Conservation (phyloP, 2,113 vertebrate genomes). For the Sinocyclocheilus anophthalmus region DNA sequence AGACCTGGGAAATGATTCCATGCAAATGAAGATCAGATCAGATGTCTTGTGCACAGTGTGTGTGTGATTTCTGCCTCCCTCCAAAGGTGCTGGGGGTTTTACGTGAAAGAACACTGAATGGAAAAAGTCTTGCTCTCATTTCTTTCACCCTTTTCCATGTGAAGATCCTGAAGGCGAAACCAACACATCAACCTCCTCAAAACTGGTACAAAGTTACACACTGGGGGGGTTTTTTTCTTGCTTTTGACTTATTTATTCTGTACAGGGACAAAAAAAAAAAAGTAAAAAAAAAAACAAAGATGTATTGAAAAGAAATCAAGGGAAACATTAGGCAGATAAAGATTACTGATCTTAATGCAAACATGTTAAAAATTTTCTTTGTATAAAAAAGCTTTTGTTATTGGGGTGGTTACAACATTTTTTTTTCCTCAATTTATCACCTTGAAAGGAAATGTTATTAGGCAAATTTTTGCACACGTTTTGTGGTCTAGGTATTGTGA, state of each 20-base stretch:
- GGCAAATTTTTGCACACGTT: not conserved
- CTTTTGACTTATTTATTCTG: not conserved
- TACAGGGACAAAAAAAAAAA: not conserved
- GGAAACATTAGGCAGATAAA: not conserved
- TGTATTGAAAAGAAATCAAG: no score
- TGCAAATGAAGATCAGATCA: slow-evolving; percentile 41
- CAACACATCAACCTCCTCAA: not conserved
- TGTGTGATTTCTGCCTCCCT: not conserved
- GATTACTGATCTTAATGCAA: not conserved
- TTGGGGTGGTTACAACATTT: no score
- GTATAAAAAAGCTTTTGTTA: not conserved
- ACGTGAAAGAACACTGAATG: not conserved
- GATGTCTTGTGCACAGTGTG: not conserved
- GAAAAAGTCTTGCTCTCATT: not conserved
- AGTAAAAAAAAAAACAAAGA: no score
- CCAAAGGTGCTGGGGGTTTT: not conserved
- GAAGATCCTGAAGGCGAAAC: not conserved
- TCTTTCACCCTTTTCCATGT: not conserved
- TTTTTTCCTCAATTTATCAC: no score
- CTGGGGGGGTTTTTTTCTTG: not conserved
- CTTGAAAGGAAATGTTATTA: no score
- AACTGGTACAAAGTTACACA: not conserved
- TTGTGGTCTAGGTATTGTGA: no score
- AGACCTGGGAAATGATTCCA: slow-evolving; percentile 21
- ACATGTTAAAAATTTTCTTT: not conserved